Percentiles rank a stretch among this genome's conserved stretches.
phyloP scores from a whole-genome alignment of 2,113 vertebrate species.

The Larimichthys crocea region DNA sequence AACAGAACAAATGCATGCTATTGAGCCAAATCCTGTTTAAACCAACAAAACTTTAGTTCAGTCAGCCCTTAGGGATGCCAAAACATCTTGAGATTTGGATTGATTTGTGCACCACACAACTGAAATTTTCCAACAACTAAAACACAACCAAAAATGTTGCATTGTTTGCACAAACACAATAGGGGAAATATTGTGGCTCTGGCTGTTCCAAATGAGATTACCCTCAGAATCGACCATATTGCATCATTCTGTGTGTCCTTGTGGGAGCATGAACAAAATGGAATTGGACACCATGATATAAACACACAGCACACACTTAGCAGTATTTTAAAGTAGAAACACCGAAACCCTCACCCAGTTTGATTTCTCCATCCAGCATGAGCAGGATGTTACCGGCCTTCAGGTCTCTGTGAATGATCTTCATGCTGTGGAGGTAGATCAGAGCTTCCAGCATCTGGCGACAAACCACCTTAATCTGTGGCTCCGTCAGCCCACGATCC shows the following conservation, averaged over 20 bases:
- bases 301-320: background rate
- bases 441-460: constrained; percentile 96
- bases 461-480: constrained; percentile 94
- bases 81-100: background rate
- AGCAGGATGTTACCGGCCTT: constrained; percentile 97
- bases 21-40: background rate
- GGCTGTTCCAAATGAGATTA: background rate
- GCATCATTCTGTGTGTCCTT: background rate
- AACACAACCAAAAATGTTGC: background rate
- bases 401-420: constrained; percentile 98
- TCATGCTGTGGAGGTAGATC: constrained; percentile 92
- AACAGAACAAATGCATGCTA: background rate
- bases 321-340: background rate
- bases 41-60: background rate
- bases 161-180: background rate
- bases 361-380: constrained; percentile 94
- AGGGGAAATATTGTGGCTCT: background rate
- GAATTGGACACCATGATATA: background rate
- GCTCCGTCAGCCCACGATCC: constrained; percentile 92
- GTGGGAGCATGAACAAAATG: background rate
- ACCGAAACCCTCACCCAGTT: constrained; percentile 88
- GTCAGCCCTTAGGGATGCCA: background rate
- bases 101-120: background rate
- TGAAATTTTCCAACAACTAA: background rate
- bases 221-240: background rate